These are phyloP conservation scores for Tanypteryx hageni DNA, from an alignment of 2,888 invertebrate species.

Conservation along the genomic window DNA sequence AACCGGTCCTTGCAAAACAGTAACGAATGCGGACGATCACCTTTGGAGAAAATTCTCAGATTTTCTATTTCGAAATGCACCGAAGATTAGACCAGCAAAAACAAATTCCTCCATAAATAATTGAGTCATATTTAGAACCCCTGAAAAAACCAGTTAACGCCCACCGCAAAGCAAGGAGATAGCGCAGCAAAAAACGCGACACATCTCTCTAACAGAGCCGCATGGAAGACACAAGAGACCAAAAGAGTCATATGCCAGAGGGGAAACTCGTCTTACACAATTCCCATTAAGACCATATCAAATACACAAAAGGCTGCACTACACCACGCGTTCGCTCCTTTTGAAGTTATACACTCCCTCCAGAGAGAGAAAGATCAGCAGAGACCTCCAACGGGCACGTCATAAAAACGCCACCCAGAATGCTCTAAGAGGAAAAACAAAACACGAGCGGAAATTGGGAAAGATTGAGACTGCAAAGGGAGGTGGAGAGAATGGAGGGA, in stretches of 20 bases:
- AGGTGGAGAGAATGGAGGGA: neutral
- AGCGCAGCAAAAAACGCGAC: neutral
- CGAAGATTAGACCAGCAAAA: no score
- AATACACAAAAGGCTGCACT: neutral
- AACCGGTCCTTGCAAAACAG: no score
- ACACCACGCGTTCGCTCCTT: neutral
- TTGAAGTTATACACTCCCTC: neutral
- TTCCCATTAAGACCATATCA: constrained; percentile 29
- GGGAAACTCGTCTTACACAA: constrained; percentile 3
- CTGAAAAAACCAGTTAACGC: neutral
- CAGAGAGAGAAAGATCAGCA: neutral
- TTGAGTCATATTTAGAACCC: neutral
- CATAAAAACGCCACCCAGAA: neutral
- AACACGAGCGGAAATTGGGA: neutral
- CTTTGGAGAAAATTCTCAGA: no score
- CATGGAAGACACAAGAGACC: no score
- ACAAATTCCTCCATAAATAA: neutral
- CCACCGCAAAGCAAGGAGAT: neutral
- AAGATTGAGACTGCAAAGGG: neutral
- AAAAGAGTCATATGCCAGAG: neutral
- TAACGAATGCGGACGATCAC: no score
- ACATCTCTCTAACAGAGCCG: neutral
- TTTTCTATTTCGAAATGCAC: no score
- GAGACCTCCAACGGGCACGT: neutral
- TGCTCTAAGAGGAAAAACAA: neutral